These are phyloP conservation scores for Autographa gamma DNA, from an alignment of 2,888 invertebrate species.

Conservation along the genomic window DNA sequence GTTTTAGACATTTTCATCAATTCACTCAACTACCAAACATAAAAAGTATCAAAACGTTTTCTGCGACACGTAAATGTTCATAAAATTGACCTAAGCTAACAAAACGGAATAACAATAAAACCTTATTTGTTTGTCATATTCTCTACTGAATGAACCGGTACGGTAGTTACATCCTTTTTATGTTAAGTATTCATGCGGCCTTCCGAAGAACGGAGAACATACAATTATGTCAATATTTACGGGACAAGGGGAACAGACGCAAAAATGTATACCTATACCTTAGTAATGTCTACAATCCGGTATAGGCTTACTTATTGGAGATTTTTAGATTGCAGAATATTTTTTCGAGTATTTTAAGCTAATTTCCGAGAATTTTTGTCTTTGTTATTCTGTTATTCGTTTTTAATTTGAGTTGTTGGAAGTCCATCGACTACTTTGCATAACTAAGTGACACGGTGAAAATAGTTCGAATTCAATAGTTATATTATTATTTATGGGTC, in stretches of 20 bases:
- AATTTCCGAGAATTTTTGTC: no score
- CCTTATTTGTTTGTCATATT: conserved; percentile 37
- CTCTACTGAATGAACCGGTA: conserved; percentile 7
- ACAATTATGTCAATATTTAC: background rate
- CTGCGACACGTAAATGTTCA: conserved; percentile 28
- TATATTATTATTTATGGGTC: no score
- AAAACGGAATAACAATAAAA: conserved; percentile 32
- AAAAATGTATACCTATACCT: background rate
- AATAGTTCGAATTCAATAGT: no score
- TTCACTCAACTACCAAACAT: conserved; percentile 11
- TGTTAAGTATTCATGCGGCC: conserved; percentile 6
- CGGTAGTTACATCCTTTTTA: conserved; percentile 6
- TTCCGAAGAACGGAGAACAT: background rate
- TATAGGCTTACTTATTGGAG: no score
- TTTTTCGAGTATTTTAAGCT: no score
- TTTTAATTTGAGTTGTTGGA: no score
- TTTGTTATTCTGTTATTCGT: no score
- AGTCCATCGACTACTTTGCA: no score
- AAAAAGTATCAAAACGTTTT: conserved; percentile 22
- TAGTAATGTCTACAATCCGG: no score
- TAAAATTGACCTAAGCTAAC: conserved; percentile 47
- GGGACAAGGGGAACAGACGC: background rate
- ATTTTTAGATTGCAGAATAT: no score
- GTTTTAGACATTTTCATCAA: background rate
- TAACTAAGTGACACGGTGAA: no score